Percentiles rank a stretch among this genome's conserved stretches.
Evolutionary conservation across 1,140 invertebrate species (phyloP).

Genomic region (Nomia melanderi): DNA sequence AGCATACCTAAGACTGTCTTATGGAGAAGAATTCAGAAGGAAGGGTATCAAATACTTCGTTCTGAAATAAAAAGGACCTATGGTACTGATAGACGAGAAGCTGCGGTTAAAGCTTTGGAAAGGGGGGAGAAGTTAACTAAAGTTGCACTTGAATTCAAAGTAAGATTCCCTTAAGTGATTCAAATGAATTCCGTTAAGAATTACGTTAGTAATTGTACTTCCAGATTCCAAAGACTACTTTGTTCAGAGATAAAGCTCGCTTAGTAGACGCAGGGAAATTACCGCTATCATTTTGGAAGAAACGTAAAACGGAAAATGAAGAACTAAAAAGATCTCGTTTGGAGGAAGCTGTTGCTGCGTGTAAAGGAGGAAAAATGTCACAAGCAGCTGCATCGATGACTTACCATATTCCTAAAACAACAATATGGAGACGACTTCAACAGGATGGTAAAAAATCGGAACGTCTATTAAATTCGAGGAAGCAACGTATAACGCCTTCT

Average conservation of each 20-base stretch:
- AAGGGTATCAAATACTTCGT: slow-evolving; percentile 74
- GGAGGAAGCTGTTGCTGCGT: slow-evolving; percentile 82
- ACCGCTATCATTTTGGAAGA: slow-evolving; percentile 80
- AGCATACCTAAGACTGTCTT: slow-evolving; percentile 84
- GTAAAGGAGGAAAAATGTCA: slow-evolving; percentile 82
- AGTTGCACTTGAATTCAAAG: slow-evolving; percentile 81
- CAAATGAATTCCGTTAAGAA: no score
- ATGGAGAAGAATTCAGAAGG: slow-evolving; percentile 83
- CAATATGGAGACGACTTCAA: slow-evolving; percentile 83
- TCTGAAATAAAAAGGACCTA: slow-evolving; percentile 79
- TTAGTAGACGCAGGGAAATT: slow-evolving; percentile 82
- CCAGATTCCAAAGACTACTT: slow-evolving; percentile 83
- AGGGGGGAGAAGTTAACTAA: slow-evolving; percentile 82
- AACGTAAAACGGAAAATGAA: slow-evolving; percentile 80
- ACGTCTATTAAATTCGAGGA: slow-evolving; percentile 37
- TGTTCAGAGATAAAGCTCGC: slow-evolving; percentile 82
- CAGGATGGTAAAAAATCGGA: slow-evolving; percentile 70
- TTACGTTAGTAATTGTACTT: slow-evolving; percentile 53
- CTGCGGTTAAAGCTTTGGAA: slow-evolving; percentile 81
- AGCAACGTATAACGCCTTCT: slow-evolving; percentile 25
- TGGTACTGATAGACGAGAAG: slow-evolving; percentile 78
- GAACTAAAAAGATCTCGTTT: slow-evolving; percentile 80
- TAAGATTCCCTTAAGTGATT: slow-evolving; percentile 55
- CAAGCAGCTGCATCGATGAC: slow-evolving; percentile 82
- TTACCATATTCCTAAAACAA: slow-evolving; percentile 84